phyloP scores from a whole-genome alignment of 2,113 vertebrate species.

The Plecturocebus donacophilus region DNA sequence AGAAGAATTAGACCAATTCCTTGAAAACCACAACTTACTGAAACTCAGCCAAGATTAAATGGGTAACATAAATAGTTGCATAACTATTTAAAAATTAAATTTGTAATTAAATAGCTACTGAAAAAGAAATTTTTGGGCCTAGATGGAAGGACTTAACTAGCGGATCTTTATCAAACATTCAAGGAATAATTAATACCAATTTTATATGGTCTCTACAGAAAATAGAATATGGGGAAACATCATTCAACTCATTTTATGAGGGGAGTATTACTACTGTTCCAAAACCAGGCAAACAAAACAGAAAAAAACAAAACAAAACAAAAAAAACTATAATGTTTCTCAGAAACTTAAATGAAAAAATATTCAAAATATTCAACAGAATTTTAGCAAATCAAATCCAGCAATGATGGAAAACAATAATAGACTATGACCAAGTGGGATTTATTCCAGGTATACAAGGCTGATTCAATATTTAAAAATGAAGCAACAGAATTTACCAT shows the following conservation, averaged over 20 bases:
- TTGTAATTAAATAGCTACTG: not conserved
- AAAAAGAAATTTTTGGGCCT: slow-evolving; percentile 1
- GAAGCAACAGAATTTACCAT: not conserved
- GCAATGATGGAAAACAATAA: not conserved
- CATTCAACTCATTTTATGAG: slow-evolving; percentile 26
- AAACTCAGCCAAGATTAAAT: slow-evolving; percentile 18
- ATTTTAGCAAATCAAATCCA: slow-evolving; percentile 49
- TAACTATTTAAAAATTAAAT: slow-evolving; percentile 2
- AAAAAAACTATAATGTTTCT: not conserved
- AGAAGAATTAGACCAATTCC: not conserved
- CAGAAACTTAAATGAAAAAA: slow-evolving; percentile 29
- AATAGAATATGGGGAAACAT: not conserved
- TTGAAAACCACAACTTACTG: not conserved
- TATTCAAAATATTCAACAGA: not conserved
- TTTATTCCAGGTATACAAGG: slow-evolving; percentile 30
- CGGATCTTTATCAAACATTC: slow-evolving; percentile 4
- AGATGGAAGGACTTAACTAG: not conserved
- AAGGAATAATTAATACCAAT: slow-evolving; percentile 4
- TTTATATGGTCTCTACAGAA: not conserved
- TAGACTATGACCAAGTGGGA: not conserved
- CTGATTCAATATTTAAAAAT: slow-evolving; percentile 36
- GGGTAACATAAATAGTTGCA: not conserved
- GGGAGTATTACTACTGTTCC: not conserved
- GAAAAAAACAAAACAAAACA: not conserved
- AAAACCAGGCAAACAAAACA: slow-evolving; percentile 10